Conservation (phyloP, 2,113 vertebrate species). For the Pampusana beccarii region DNA sequence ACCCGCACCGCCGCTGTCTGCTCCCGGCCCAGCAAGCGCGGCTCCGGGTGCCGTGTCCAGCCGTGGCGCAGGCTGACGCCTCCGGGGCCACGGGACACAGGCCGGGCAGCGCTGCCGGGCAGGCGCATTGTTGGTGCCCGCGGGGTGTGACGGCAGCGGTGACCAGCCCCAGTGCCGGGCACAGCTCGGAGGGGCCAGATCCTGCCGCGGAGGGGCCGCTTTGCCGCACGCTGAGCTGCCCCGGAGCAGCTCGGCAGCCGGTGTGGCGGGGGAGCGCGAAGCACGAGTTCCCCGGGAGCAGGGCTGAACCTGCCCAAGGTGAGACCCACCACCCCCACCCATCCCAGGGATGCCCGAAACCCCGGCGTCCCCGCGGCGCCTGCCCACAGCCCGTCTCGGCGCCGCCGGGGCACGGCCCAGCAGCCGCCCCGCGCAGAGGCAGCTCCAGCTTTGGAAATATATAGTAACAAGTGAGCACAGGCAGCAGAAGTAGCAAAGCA, state of each 20-base stretch:
- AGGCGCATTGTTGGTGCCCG: background rate
- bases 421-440: background rate
- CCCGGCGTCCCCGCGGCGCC: accelerated
- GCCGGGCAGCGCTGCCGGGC: accelerated
- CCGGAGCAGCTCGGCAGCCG: accelerated
- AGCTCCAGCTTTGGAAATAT: background rate
- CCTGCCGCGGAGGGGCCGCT: accelerated
- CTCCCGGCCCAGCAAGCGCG: accelerated
- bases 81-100: accelerated
- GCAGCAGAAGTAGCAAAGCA: constrained; percentile 49
- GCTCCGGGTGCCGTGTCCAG: background rate
- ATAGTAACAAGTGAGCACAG: constrained; percentile 19
- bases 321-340: accelerated
- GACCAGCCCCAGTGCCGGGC: background rate
- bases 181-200: accelerated
- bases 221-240: too few relatives aligned
- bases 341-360: background rate
- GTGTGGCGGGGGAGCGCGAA: accelerated
- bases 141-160: background rate
- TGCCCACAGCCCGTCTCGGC: accelerated
- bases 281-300: background rate
- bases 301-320: background rate
- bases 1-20: accelerated
- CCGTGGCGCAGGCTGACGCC: accelerated
- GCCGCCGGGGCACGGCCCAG: background rate